Percentiles rank a stretch among this genome's conserved stretches.
Conservation (phyloP, 2,888 invertebrate species). For the Oxystoma pomonae region DNA sequence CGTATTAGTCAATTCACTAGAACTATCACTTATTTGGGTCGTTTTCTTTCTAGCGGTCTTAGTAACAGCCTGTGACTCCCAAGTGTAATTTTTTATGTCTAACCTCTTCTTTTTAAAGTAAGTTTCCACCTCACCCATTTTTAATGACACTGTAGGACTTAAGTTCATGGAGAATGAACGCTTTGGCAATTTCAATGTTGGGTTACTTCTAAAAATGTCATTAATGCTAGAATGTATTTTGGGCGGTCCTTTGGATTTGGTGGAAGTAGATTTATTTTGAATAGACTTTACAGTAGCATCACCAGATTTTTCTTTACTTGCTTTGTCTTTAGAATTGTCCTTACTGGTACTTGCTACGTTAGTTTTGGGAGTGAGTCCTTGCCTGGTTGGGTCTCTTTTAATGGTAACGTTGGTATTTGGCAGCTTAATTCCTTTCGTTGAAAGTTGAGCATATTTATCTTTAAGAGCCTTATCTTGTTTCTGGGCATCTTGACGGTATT, state of each 20-base stretch:
- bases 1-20: neutral
- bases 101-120: constrained; percentile 23
- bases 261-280: neutral
- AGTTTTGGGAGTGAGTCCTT: neutral
- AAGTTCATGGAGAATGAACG: neutral
- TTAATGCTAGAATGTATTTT: neutral
- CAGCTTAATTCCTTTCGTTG: neutral
- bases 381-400: neutral
- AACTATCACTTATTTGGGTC: neutral
- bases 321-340: neutral
- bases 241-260: neutral
- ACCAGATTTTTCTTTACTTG: neutral
- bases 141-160: constrained; percentile 26
- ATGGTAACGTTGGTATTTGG: neutral
- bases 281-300: neutral
- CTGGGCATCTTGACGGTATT: constrained; percentile 32
- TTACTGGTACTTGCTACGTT: neutral
- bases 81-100: constrained; percentile 10
- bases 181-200: constrained; percentile 2
- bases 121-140: constrained; percentile 29
- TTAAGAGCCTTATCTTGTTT: constrained; percentile 30
- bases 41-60: constrained; percentile 16
- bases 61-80: constrained; percentile 1
- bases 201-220: constrained; percentile 1
- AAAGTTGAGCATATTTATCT: neutral